A percentile compares a stretch with the other conserved stretches of the same genome.
phyloP scores from a whole-genome alignment of 2,797 vertebrate genomes.

The Micropoecilia bifurca region DNA sequence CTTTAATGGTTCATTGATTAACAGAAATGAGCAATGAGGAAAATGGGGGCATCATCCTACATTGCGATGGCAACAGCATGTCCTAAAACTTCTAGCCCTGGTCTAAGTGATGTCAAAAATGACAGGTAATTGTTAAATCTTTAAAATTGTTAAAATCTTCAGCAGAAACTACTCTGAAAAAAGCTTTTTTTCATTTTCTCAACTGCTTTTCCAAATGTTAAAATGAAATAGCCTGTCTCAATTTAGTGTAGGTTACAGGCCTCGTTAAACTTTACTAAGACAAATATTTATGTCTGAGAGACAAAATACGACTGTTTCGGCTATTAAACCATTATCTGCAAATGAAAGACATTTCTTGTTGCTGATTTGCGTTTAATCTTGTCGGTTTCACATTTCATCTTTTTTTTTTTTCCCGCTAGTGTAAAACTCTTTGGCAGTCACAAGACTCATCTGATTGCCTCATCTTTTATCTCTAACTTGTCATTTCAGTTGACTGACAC shows the following conservation, averaged over 20 bases:
- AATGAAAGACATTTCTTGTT: background rate
- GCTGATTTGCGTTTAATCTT: background rate
- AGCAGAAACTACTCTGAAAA: background rate
- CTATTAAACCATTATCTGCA: background rate
- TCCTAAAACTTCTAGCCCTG: background rate
- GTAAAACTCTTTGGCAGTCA: constrained; percentile 46
- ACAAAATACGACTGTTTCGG: background rate
- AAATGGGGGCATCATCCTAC: background rate
- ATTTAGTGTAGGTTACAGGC: background rate
- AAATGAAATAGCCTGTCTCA: background rate
- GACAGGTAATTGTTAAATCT: too few species aligned
- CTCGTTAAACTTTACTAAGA: background rate
- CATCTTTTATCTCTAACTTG: constrained; percentile 55
- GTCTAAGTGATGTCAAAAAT: background rate
- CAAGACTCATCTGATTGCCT: constrained; percentile 54
- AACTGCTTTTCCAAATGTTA: background rate
- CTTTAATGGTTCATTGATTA: background rate
- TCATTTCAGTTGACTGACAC: constrained; percentile 71
- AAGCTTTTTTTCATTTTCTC: too few species aligned
- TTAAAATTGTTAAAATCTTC: too few species aligned
- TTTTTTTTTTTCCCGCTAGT: constrained; percentile 16
- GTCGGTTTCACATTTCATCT: constrained; percentile 1
- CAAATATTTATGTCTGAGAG: background rate
- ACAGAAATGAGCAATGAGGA: background rate
- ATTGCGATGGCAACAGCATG: background rate